Evolutionary conservation across 2,888 invertebrate genomes (phyloP).

Genomic region (Phalangium opilio): DNA sequence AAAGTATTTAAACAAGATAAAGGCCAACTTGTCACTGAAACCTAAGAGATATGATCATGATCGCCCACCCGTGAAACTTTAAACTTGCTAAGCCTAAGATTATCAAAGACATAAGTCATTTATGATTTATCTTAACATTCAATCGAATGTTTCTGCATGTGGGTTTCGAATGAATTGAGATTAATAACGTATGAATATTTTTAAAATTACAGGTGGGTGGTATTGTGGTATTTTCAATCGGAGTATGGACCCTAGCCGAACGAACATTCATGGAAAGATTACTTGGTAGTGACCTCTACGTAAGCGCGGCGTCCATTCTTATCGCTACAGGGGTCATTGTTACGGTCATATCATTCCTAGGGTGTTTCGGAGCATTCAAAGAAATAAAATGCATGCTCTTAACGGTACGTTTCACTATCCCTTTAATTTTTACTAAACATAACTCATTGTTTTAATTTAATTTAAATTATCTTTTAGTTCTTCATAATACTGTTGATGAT

Average conservation of each 20-base stretch:
- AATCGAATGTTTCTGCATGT: too few species aligned
- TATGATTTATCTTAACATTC: too few species aligned
- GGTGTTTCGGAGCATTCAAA: slow-evolving; percentile 78
- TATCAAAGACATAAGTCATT: too few species aligned
- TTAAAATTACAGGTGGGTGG: slow-evolving; percentile 47
- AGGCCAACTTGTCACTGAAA: too few species aligned
- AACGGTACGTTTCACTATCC: slow-evolving; percentile 31
- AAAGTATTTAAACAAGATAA: too few species aligned
- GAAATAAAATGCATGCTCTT: slow-evolving; percentile 87
- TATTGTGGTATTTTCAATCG: slow-evolving; percentile 54
- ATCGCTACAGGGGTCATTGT: slow-evolving; percentile 67
- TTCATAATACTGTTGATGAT: slow-evolving; percentile 74
- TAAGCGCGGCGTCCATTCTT: slow-evolving; percentile 68
- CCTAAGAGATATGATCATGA: too few species aligned
- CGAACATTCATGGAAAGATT: slow-evolving; percentile 69
- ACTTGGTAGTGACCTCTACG: slow-evolving; percentile 70
- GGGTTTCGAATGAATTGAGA: too few species aligned
- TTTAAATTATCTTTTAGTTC: slow-evolving; percentile 23
- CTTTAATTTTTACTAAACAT: neutral
- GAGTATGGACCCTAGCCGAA: slow-evolving; percentile 69
- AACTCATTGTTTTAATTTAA: too few species aligned
- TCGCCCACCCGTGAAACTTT: too few species aligned
- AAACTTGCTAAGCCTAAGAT: too few species aligned
- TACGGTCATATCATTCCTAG: slow-evolving; percentile 69
- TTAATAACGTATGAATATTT: too few species aligned